Evolutionary conservation across 2,113 vertebrate species (phyloP).

Genomic region (Tenebrosternarchus preto): DNA sequence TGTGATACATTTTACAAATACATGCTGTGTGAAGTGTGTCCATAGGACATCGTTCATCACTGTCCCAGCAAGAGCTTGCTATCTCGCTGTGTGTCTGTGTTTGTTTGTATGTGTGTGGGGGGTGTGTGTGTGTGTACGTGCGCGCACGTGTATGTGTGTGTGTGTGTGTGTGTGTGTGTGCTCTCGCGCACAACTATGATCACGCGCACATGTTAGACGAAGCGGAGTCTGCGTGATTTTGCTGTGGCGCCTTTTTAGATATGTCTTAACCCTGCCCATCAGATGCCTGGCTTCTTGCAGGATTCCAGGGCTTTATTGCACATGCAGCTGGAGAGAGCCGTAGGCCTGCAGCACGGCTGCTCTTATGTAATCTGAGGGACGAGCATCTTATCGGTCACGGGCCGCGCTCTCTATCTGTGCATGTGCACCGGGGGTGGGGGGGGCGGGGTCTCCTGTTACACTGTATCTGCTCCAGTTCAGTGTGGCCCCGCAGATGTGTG

Average conservation of each 20-base stretch:
- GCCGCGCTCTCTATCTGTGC: slow-evolving; percentile 64
- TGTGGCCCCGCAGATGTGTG: slow-evolving; percentile 71
- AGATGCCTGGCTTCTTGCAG: slow-evolving; percentile 68
- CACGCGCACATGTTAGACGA: slow-evolving; percentile 58
- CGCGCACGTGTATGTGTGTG: slow-evolving; percentile 29
- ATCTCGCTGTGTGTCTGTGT: slow-evolving; percentile 13
- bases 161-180: slow-evolving; percentile 48
- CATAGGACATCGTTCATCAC: slow-evolving; percentile 53
- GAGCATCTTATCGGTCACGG: slow-evolving; percentile 52
- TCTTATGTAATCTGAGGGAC: slow-evolving; percentile 72
- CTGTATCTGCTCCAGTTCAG: slow-evolving; percentile 69
- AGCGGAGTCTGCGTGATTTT: slow-evolving; percentile 71
- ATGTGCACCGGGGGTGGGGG: slow-evolving; percentile 59
- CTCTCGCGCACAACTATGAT: slow-evolving; percentile 45
- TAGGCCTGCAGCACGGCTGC: slow-evolving; percentile 51
- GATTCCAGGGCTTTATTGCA: slow-evolving; percentile 62
- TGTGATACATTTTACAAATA: neutral
- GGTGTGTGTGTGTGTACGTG: slow-evolving; percentile 48
- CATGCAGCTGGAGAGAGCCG: slow-evolving; percentile 63
- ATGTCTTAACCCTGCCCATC: slow-evolving; percentile 77
- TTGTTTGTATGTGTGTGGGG: slow-evolving; percentile 38
- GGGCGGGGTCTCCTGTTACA: slow-evolving; percentile 61
- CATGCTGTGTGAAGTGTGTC: slow-evolving; percentile 35
- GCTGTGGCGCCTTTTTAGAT: slow-evolving; percentile 77
- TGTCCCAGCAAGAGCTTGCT: slow-evolving; percentile 38